Conservation (phyloP, 1,140 invertebrate species). For the Diorhabda elongata region DNA sequence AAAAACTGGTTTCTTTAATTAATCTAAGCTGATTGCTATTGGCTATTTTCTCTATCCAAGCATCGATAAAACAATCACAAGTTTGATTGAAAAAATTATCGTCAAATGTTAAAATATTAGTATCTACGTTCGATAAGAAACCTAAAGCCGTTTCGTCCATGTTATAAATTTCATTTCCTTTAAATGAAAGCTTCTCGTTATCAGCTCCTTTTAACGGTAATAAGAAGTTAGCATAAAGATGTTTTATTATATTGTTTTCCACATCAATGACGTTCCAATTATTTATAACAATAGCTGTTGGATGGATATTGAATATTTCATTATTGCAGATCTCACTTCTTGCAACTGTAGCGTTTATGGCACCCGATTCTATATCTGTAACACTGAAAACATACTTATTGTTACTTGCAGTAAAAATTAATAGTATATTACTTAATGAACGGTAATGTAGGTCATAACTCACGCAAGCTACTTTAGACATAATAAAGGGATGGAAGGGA, state of each 20-base stretch:
- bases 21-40: conserved; percentile 46
- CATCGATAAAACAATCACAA: conserved; percentile 59
- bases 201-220: conserved; percentile 41
- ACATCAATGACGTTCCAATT: conserved; percentile 61
- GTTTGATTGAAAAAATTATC: conserved; percentile 59
- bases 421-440: neutral
- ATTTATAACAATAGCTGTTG: conserved; percentile 55
- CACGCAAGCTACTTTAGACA: too few species aligned
- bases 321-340: conserved; percentile 58
- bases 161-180: conserved; percentile 58
- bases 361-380: conserved; percentile 55
- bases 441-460: too few species aligned
- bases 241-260: conserved; percentile 60
- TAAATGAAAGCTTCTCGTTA: conserved; percentile 55
- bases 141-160: conserved; percentile 51
- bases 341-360: conserved; percentile 60
- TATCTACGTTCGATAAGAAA: conserved; percentile 54
- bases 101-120: conserved; percentile 51
- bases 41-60: conserved; percentile 52
- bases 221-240: conserved; percentile 55
- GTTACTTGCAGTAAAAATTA: neutral
- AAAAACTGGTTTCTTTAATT: conserved; percentile 58
- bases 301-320: conserved; percentile 55
- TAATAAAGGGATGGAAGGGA: too few species aligned
- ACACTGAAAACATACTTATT: conserved; percentile 53